phyloP scores from a whole-genome alignment of 2,888 invertebrate species.

The Plebejus argus region DNA sequence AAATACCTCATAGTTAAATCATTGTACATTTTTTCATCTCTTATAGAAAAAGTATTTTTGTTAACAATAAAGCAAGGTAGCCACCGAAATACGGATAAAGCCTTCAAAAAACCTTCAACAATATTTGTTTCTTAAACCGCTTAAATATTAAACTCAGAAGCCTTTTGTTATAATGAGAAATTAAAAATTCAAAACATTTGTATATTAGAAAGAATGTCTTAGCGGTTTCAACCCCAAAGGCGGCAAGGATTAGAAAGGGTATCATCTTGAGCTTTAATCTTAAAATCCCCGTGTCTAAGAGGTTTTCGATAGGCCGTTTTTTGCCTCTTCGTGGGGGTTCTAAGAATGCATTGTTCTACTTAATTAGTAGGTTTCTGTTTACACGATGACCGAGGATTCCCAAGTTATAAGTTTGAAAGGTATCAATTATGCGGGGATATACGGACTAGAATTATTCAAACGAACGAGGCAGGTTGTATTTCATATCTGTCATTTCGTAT shows the following conservation, averaged over 20 bases:
- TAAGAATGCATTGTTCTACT: slow-evolving; percentile 64
- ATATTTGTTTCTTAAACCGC: slow-evolving; percentile 40
- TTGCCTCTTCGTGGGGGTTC: slow-evolving; percentile 74
- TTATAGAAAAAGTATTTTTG: not conserved
- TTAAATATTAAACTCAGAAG: slow-evolving; percentile 26
- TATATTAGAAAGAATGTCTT: slow-evolving; percentile 60
- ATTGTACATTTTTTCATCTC: not conserved
- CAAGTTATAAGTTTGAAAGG: slow-evolving; percentile 35
- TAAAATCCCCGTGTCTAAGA: slow-evolving; percentile 66
- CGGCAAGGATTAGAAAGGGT: slow-evolving; percentile 71
- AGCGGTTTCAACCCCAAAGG: slow-evolving; percentile 66
- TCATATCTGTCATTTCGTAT: slow-evolving; percentile 17
- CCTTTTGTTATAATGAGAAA: slow-evolving; percentile 55
- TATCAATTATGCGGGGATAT: slow-evolving; percentile 24
- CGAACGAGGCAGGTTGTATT: slow-evolving; percentile 6
- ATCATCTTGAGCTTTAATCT: slow-evolving; percentile 77
- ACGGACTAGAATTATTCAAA: slow-evolving; percentile 25
- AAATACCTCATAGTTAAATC: too few species aligned
- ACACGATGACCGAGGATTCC: slow-evolving; percentile 43
- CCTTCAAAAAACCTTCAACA: not conserved
- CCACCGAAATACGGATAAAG: not conserved
- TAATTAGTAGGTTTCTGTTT: slow-evolving; percentile 71
- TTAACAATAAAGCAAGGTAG: not conserved
- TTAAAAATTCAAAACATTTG: slow-evolving; percentile 57
- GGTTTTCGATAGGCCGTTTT: slow-evolving; percentile 62